Evolutionary conservation across 2,797 vertebrate genomes (phyloP).

Genomic region (Gymnopithys bicolor): DNA sequence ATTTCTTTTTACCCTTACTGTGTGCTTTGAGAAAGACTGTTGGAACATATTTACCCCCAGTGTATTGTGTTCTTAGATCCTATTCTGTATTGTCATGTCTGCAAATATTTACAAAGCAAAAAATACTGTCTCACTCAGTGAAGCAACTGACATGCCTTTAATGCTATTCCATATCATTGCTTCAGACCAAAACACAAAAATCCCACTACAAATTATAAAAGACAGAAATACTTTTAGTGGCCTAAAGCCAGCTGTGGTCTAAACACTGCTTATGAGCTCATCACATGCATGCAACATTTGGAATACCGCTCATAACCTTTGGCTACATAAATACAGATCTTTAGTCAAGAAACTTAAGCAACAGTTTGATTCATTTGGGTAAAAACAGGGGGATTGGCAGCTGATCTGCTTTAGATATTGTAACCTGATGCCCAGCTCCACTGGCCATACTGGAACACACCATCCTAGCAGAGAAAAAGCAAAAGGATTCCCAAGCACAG

Average conservation of each 20-base stretch:
- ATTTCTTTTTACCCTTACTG: slow-evolving; percentile 7
- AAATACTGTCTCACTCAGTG: neutral
- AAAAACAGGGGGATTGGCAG: neutral
- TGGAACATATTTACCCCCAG: neutral
- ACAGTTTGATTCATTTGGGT: neutral
- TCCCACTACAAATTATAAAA: neutral
- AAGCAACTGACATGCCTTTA: slow-evolving; percentile 1
- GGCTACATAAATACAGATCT: neutral
- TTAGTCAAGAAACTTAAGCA: neutral
- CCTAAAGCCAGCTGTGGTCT: slow-evolving; percentile 16
- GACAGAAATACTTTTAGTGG: slow-evolving; percentile 30
- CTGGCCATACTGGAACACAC: neutral
- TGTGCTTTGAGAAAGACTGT: neutral
- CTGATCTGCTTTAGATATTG: neutral
- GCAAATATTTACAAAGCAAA: slow-evolving; percentile 44
- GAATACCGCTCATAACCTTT: neutral
- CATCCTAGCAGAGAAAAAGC: neutral
- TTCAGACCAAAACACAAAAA: slow-evolving; percentile 40
- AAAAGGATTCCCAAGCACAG: neutral
- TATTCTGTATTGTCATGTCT: neutral
- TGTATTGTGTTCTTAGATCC: neutral
- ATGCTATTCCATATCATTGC: slow-evolving; percentile 17
- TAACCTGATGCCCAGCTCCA: neutral
- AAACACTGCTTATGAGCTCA: neutral
- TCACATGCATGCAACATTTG: neutral